Base-by-base conservation (phyloP, 2,888 invertebrate genomes). In the Xanthia togata region DNA sequence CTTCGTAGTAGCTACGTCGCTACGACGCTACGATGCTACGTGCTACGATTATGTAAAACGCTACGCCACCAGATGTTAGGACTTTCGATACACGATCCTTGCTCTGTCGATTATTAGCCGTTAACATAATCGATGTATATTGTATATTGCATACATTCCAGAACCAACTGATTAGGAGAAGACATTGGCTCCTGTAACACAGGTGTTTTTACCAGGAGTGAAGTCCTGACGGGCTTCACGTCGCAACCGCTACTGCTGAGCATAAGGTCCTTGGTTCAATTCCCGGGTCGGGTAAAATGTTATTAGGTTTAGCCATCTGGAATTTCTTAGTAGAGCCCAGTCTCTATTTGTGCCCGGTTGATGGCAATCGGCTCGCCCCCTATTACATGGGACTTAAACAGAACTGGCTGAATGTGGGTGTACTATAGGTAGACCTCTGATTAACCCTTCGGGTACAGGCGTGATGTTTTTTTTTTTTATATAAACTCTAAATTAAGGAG, bases 1-100 rank as follows among this genome's bases (percentile, higher is more conserved):
- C 4, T 67, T 82, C 70, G 67, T 70, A 81, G 74, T 59, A 41
- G 73, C 73, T 82, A 77, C 78, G 77, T 14, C 5, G 65, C 71
- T 79, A 79, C 79, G 67, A 41, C 26, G 71, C 59, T 69, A 70
- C 55, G 67, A 60, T 5, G 57, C 31, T 81, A 81, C 80, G 81
- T 82, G 85, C 70, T 74, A 74, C 85, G 71, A 69, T 35, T 77
- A 73, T 65, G 41, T 70, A 38, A 70, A 79, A 59, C n/a, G 59
- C 67, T 81, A 73, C 71, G 79, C 55, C 68, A 68, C 41, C 31
- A 26, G n/a, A 23, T 63, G 35, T 59, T 41, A n/a, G 20, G n/a
- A 55, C n/a, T 77, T 77, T 55, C 44, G 35, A 8, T 53, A 38
- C n/a, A 63, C 20, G 80, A 50, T 64, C n/a, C n/a, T 65, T 23